Base-by-base conservation (phyloP, 2,797 vertebrate species). In the Allobates femoralis region DNA sequence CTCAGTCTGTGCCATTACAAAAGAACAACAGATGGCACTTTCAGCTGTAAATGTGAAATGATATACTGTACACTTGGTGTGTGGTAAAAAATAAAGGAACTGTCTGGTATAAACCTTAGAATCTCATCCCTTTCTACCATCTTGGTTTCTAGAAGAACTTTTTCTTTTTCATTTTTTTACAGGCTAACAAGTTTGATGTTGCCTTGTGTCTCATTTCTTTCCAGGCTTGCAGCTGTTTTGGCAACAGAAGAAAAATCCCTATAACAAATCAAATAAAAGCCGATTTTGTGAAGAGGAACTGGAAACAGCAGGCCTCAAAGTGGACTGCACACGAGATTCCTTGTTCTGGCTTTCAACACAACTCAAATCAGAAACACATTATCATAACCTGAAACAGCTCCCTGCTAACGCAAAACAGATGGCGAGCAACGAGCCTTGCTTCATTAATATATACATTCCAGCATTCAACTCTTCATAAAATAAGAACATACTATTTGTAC, bases 361-460 rank as follows among this genome's bases (percentile, higher is more conserved):
- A 91, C 93, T 95, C 93, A 94, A 96, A 95, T 95, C 94, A 96
- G 94, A 94, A 96, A 96, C 94, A 95, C 92, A 95, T 96, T 95
- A 95, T 91, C 94, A 94, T 96, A 96, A 96, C 95, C 93, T 94
- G 92, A 94, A 95, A 94, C 95, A 96, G 94, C 93, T 91, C 92
- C 93, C 92, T 93, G 92, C 93, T 95, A 95, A 96, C 93, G 92
- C 92, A 94, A 95, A 94, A 94, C 95, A 96, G 95, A 96, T 95
- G 95, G 95, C 85, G 90, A 92, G 92, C 93, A 95, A 96, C 94
- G 94, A 95, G 92, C 93, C 93, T 92, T 94, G 93, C 91, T 94
- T 94, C 94, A 95, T 95, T 95, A 96, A 95, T 96, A 95, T 95
- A 96, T 95, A 96, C 94, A 96, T 96, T 95, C 93, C 93, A 95